Conservation (phyloP, 2,888 invertebrate genomes). For the Plagiodera versicolora region DNA sequence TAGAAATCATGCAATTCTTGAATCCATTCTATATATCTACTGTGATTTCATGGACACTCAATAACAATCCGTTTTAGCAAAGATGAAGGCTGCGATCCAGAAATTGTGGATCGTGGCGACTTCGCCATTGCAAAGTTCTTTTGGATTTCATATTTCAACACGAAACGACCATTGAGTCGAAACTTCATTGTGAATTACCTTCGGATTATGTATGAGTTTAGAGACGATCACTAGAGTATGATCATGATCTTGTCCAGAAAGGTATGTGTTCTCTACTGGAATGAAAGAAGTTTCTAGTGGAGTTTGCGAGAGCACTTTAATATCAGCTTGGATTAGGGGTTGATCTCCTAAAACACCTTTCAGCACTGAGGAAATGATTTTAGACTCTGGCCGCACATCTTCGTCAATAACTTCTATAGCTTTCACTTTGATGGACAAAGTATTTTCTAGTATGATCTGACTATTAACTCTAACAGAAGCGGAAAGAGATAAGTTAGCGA, state of each 20-base stretch:
- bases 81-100: no score
- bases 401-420: conserved; percentile 35
- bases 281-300: conserved; percentile 58
- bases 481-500: conserved; percentile 31
- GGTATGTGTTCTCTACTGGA: conserved; percentile 40
- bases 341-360: conserved; percentile 65
- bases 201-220: conserved; percentile 57
- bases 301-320: conserved; percentile 44
- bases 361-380: conserved; percentile 58
- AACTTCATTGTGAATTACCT: conserved; percentile 21
- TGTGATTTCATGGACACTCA: no score
- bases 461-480: conserved; percentile 62
- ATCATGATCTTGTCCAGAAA: no score
- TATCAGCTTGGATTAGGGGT: conserved; percentile 70
- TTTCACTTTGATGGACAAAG: conserved; percentile 57
- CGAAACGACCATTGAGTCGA: no score
- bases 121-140: no score
- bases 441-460: conserved; percentile 75
- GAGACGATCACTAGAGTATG: conserved; percentile 39
- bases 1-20: no score
- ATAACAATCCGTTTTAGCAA: no score
- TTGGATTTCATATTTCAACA: no score
- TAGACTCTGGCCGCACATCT: conserved; percentile 10
- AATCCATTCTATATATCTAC: no score
- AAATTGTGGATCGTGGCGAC: no score